Conservation (phyloP, 2,113 vertebrate genomes). For the Vanacampus margaritifer region DNA sequence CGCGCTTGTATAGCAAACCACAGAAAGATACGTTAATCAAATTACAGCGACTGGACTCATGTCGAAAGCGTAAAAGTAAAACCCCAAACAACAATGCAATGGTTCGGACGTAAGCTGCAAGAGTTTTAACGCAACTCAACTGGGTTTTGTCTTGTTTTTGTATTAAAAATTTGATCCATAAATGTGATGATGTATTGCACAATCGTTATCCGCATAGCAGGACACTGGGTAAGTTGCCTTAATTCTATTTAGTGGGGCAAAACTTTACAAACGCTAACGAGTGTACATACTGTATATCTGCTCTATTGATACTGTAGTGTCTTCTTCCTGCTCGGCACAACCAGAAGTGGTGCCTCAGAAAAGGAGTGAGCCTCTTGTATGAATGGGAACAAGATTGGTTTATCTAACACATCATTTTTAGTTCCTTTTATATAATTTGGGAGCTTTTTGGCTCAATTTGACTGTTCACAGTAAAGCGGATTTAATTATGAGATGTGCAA, state of each 20-base stretch:
- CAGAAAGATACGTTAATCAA: background rate
- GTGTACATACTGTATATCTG: conserved; percentile 57
- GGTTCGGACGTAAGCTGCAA: conserved; percentile 7
- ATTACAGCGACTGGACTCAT: background rate
- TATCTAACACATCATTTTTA: background rate
- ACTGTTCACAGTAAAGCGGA: background rate
- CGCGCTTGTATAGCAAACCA: background rate
- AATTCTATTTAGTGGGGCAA: conserved; percentile 52
- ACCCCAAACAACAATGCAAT: background rate
- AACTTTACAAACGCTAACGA: conserved; percentile 35
- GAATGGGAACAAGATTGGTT: background rate
- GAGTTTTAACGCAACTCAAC: conserved; percentile 24
- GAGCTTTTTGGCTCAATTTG: background rate
- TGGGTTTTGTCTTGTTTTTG: conserved; percentile 17
- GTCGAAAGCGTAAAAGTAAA: background rate
- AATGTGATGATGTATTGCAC: conserved; percentile 31
- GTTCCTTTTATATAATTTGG: background rate
- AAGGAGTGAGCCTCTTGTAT: conserved; percentile 12
- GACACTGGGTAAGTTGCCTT: conserved; percentile 67
- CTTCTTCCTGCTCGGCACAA: conserved; percentile 33
- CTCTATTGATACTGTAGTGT: conserved; percentile 22
- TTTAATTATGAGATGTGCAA: background rate
- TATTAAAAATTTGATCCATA: background rate
- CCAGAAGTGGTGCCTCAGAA: background rate
- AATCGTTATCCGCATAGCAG: conserved; percentile 32